Base-by-base conservation (phyloP, 2,797 vertebrate species). In the Huso huso region DNA sequence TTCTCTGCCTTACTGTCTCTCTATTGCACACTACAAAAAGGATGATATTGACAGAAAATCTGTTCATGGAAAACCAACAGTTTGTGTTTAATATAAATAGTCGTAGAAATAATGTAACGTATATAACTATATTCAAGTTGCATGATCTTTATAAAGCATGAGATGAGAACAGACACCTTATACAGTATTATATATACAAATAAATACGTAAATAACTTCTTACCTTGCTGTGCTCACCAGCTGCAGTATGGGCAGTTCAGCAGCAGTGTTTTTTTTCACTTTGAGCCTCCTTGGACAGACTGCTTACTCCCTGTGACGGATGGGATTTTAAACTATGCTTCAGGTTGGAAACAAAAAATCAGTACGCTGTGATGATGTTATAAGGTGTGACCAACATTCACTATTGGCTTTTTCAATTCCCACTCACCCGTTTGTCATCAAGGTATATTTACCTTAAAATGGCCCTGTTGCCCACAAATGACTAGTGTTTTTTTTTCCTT, bases 371-470 rank as follows among this genome's bases (percentile, higher is more conserved):
- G 67, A 62, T 60, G 65, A 70, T 37, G 65, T 63, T 62, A 66
- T 62, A 67, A 67, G 61, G 65, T 63, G 65, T 63, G 62, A 64
- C 55, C 52, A 52, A 66, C 49, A 51, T 61, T 67, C 69, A 48
- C 65, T 64, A 48, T 11, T 63, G 66, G 60, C 60, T 6, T 48
- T 48, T 48, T 63, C 59, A 52, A 51, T 49, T 59, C 59, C 49
- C 23, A 50, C 61, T 66, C 49, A 51, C 61, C 61, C 51, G 49
- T 67, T 66, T 58, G 61, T 58, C 65, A 63, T 64, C 51, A 70
- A 67, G 49, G 52, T 62, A 67, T 67, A 67, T 49, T 70, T 70
- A 70, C 53, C 53, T 63, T 59, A 67, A 70, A 63, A 66, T 67
- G 51, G 61, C 51, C 60, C 61, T 67, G 53, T 59, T 51, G 60